phyloP scores from a whole-genome alignment of 1,140 invertebrate genomes.

The Leptestheria dahalacensis region DNA sequence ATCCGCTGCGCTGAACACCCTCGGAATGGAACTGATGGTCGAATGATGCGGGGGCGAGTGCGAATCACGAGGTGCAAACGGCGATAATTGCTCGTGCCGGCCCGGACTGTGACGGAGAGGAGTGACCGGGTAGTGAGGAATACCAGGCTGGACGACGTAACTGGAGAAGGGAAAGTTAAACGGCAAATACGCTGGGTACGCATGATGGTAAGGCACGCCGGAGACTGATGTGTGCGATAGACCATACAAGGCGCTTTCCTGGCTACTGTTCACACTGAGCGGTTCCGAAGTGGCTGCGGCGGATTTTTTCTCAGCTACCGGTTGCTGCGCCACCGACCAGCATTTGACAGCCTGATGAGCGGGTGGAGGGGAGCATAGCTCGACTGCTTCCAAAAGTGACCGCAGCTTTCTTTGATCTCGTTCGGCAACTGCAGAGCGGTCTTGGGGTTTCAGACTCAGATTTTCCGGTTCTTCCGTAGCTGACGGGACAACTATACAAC shows the following conservation, averaged over 20 bases:
- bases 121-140: slow-evolving; percentile 6
- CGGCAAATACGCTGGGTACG: slow-evolving; percentile 21
- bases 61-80: slow-evolving; percentile 16
- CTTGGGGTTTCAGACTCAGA: slow-evolving; percentile 70
- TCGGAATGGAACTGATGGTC: background rate
- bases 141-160: slow-evolving; percentile 11
- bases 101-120: slow-evolving; percentile 11
- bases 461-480: slow-evolving; percentile 50
- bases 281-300: background rate
- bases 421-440: slow-evolving; percentile 25
- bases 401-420: slow-evolving; percentile 31
- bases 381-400: slow-evolving; percentile 32
- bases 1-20: background rate
- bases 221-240: background rate
- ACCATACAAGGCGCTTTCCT: slow-evolving; percentile 6
- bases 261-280: background rate
- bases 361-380: slow-evolving; percentile 23
- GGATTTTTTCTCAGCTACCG: background rate
- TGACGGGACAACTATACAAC: background rate
- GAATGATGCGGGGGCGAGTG: slow-evolving; percentile 7
- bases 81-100: slow-evolving; percentile 16
- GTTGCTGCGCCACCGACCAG: slow-evolving; percentile 13
- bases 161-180: slow-evolving; percentile 20
- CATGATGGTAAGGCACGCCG: slow-evolving; percentile 14
- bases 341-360: slow-evolving; percentile 18